These are phyloP conservation scores for Mellilla xanthometata DNA, from an alignment of 2,888 invertebrate genomes.

Conservation along the genomic window DNA sequence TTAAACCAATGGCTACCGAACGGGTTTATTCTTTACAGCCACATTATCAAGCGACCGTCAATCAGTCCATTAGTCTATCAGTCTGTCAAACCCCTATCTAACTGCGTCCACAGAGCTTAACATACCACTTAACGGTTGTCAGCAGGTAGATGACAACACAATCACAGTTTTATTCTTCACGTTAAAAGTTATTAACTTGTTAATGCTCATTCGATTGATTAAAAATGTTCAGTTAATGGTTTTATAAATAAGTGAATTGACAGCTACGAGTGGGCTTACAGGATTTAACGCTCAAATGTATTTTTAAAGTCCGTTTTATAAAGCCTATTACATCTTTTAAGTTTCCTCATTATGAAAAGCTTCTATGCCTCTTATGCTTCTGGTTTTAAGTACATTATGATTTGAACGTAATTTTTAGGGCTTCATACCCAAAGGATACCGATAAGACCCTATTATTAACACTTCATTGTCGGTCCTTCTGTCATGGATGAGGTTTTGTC, in stretches of 20 bases:
- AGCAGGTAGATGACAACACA: constrained; percentile 27
- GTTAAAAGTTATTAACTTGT: constrained; percentile 18
- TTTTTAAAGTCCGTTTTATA: no score
- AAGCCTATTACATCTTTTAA: no score
- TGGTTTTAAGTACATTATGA: no score
- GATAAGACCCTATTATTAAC: no score
- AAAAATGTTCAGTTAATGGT: constrained; percentile 18
- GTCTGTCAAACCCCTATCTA: constrained; percentile 48
- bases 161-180: constrained; percentile 25
- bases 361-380: no score
- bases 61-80: constrained; percentile 49
- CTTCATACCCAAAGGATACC: no score
- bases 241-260: constrained; percentile 17
- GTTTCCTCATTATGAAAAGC: no score
- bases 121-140: constrained; percentile 37
- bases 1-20: constrained; percentile 16
- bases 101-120: constrained; percentile 39
- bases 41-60: constrained; percentile 41
- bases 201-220: constrained; percentile 19
- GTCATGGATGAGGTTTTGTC: no score
- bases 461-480: no score
- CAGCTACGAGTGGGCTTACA: neutral
- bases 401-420: no score
- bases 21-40: constrained; percentile 29
- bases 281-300: no score